These are phyloP conservation scores for Spodoptera frugiperda DNA, from an alignment of 1,140 invertebrate species.

Conservation along the genomic window DNA sequence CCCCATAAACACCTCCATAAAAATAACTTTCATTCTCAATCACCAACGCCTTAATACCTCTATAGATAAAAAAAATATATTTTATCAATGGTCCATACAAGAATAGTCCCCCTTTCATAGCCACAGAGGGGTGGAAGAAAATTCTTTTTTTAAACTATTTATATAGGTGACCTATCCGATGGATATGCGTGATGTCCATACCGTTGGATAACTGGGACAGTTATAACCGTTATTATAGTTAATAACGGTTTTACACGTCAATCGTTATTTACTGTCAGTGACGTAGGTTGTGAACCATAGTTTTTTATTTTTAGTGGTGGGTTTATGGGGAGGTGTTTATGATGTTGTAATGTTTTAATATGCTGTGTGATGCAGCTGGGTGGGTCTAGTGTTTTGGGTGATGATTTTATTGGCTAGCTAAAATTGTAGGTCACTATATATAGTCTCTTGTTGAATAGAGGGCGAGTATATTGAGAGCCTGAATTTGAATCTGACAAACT, in stretches of 20 bases:
- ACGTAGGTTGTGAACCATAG: not conserved
- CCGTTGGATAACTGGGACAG: slow-evolving; percentile 32
- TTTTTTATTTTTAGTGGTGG: not conserved
- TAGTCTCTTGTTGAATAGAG: too few species aligned
- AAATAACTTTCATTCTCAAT: too few species aligned
- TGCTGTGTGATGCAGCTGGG: too few species aligned
- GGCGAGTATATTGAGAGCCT: too few species aligned
- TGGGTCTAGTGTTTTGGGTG: not conserved
- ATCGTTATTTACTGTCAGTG: slow-evolving; percentile 26
- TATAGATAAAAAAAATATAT: not conserved
- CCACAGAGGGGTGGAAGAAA: slow-evolving; percentile 10
- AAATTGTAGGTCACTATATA: too few species aligned
- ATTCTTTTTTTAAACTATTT: slow-evolving; percentile 11
- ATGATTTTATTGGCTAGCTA: not conserved
- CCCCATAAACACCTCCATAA: too few species aligned
- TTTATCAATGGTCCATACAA: slow-evolving; percentile 19
- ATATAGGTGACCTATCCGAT: slow-evolving; percentile 37
- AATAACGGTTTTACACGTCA: slow-evolving; percentile 26
- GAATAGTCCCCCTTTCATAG: slow-evolving; percentile 11
- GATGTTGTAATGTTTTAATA: too few species aligned
- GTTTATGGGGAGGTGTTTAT: not conserved
- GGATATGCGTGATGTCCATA: slow-evolving; percentile 17
- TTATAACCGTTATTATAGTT: slow-evolving; percentile 15
- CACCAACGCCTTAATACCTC: not conserved
- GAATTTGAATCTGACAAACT: too few species aligned